Evolutionary conservation across 2,888 invertebrate species (phyloP), one percentile per base, ranked within the genome.

Genomic region (Acanthopleura granulata): DNA sequence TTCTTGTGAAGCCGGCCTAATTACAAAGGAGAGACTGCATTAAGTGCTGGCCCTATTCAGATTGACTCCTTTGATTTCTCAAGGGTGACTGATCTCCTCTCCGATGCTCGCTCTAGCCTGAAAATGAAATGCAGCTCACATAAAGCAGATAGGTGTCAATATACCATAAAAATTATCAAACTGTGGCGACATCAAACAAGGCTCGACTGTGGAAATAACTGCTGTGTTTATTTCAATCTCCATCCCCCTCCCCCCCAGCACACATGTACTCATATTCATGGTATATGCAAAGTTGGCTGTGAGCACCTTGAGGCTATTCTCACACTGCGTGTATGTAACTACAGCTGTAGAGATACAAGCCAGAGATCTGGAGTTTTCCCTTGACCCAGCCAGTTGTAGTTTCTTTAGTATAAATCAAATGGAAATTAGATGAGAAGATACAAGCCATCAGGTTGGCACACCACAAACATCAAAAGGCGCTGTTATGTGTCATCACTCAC

Each of bases 101-200:
- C 22, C 18, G n/a, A 57, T 57, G 57, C 22, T 57, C 57, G 12
- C 57, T 57, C n/a, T 18, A n/a, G 57, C 57, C 22, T 57, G 57
- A 57, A 57, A 57, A 57, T 22, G 57, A 57, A 57, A 57, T n/a
- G 57, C 57, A 57, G 57, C 57, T 22, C 18, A 9, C 57, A 22
- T 57, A 57, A 57, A 57, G 57, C 57, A 57, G 57, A 57, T 18
- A 57, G 57, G 57, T 57, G 57, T 57, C 57, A 57, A 57, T 57
- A 57, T n/a, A 22, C 57, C 22, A 57, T 57, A 22, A 57, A n/a
- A 57, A 57, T 57, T 57, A 57, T 57, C 57, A 57, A 57, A 57
- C 57, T 57, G 57, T 57, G 22, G 22, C 57, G 1, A 12, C 57
- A n/a, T 57, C 57, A 57, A 57, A 57, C 57, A 57, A 57, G 22